Percentiles rank a stretch among this genome's conserved stretches.
These are phyloP conservation scores for Belonocnema kinseyi DNA, from an alignment of 1,140 invertebrate genomes.

Conservation along the genomic window DNA sequence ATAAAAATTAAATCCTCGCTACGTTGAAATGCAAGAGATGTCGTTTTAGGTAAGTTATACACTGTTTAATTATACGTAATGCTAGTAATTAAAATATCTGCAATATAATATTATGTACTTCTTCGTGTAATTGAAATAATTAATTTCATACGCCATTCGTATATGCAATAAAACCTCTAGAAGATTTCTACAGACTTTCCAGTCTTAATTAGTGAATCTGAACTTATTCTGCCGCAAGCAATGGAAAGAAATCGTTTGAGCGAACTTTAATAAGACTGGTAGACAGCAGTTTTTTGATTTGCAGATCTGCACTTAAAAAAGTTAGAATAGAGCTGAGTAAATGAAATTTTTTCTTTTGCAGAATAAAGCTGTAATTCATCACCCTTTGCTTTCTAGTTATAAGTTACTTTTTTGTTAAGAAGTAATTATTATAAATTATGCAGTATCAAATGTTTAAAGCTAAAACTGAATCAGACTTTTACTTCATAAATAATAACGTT, in stretches of 20 bases:
- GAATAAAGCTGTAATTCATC: neutral
- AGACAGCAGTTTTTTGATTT: conserved; percentile 26
- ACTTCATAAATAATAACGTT: neutral
- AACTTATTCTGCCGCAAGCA: conserved; percentile 26
- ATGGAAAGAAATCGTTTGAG: conserved; percentile 7
- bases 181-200: neutral
- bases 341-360: conserved; percentile 4
- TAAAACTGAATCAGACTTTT: neutral
- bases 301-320: conserved; percentile 8
- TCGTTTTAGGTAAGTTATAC: too few relatives aligned
- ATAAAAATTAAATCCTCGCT: too few relatives aligned
- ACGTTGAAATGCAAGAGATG: too few relatives aligned
- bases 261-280: conserved; percentile 13
- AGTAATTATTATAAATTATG: neutral
- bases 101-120: too few relatives aligned
- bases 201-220: conserved; percentile 15
- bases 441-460: neutral
- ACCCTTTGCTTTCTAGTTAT: conserved; percentile 14
- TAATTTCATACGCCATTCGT: too few relatives aligned
- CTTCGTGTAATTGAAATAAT: too few relatives aligned
- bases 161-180: neutral
- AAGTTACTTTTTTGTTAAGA: neutral
- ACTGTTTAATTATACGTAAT: too few relatives aligned
- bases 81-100: too few relatives aligned
- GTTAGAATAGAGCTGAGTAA: neutral